Percentiles rank a stretch among this genome's conserved stretches.
Evolutionary conservation across 2,113 vertebrate genomes (phyloP).

Genomic region (Cinclus cinclus): DNA sequence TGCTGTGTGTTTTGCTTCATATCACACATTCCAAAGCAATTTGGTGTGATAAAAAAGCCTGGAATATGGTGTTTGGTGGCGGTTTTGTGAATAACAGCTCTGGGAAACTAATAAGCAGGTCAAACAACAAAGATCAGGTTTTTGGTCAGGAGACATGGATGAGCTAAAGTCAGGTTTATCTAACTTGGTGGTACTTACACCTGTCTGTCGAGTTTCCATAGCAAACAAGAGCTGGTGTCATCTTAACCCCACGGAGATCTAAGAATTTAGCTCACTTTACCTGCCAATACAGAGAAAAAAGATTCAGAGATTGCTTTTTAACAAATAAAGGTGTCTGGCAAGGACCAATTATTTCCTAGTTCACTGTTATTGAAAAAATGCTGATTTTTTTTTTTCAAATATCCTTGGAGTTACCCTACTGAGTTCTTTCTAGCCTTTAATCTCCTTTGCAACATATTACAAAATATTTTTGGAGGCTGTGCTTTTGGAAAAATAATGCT

Average conservation of each 20-base stretch:
- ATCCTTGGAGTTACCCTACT: not conserved
- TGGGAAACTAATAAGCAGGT: not conserved
- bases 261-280: not conserved
- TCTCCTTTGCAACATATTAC: not conserved
- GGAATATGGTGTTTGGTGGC: not conserved
- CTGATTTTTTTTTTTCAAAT: fast-evolving
- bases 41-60: not conserved
- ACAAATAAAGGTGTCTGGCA: not conserved
- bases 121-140: not conserved
- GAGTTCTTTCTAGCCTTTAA: not conserved
- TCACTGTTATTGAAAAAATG: not conserved
- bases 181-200: not conserved
- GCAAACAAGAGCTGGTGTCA: not conserved
- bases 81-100: not conserved
- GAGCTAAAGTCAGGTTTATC: not conserved
- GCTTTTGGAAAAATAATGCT: not conserved
- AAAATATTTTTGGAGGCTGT: not conserved
- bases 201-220: not conserved
- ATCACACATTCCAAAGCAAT: not conserved
- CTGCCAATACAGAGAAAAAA: not conserved
- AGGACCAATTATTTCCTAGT: not conserved
- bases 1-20: fast-evolving
- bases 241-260: not conserved
- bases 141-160: not conserved
- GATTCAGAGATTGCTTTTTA: not conserved